A percentile compares a stretch with the other conserved stretches of the same genome.
These are phyloP conservation scores for Acanthiza pusilla DNA, from an alignment of 2,797 vertebrate species.

Conservation along the genomic window DNA sequence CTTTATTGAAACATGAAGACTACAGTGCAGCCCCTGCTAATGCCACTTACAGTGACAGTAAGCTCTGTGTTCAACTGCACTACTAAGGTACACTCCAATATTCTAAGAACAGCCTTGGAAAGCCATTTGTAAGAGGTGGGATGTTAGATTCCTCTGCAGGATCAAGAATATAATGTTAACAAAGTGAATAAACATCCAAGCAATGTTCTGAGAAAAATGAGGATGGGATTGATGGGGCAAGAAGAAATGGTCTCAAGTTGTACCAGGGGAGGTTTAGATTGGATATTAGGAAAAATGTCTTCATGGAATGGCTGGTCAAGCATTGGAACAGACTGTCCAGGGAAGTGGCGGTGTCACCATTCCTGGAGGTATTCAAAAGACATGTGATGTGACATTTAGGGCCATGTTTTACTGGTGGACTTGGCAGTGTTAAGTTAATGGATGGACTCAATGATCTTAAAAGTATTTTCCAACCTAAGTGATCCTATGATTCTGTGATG, in stretches of 20 bases:
- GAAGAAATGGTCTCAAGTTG: background rate
- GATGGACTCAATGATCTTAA: background rate
- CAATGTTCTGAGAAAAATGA: background rate
- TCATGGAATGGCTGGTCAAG: background rate
- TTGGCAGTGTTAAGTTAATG: background rate
- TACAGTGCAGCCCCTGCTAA: background rate
- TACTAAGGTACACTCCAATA: background rate
- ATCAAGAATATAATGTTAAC: background rate
- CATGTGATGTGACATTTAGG: background rate
- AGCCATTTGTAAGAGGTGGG: background rate
- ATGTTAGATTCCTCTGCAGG: background rate
- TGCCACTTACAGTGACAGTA: background rate
- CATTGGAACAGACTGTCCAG: background rate
- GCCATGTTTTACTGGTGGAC: background rate
- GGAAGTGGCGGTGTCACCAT: background rate
- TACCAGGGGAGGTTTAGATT: background rate
- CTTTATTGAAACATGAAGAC: background rate
- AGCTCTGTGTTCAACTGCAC: background rate
- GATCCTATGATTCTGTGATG: background rate
- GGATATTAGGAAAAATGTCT: background rate
- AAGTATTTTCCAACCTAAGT: background rate
- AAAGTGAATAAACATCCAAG: background rate
- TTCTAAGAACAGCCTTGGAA: background rate
- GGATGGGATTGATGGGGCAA: background rate
- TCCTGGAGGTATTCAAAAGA: background rate